Base-by-base conservation (phyloP, 2,888 invertebrate species). In the Caprella mutica region DNA sequence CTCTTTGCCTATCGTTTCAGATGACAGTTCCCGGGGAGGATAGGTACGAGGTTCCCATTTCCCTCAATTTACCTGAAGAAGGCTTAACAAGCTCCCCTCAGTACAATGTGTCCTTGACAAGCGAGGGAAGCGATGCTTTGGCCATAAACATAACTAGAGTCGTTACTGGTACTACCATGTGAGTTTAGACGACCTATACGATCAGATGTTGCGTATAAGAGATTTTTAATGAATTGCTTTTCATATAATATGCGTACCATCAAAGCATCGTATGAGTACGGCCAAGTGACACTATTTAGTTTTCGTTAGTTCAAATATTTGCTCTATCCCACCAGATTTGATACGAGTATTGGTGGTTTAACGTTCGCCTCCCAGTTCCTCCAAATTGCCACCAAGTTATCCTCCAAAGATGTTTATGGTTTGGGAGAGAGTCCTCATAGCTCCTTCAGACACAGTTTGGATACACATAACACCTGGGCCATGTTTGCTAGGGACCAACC, bases 331-430 rank as follows among this genome's bases (percentile, higher is more conserved):
- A 1, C n/a, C 54, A 67, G 67, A 3, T 67, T 67, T 53, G 65
- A 67, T 56, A 66, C 67, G 1, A 42, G 60, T 19, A 17, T 64
- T 40, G 59, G 62, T 2, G 67, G 67, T 3, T 50, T 76, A 17
- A 69, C 71, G 1, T 72, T 73, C 65, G 70, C 74, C 1, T 70
- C 76, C 58, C 74, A 75, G 67, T 75, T 71, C 62, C 66, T 76
- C 2, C 74, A 74, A 66, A 68, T 76, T 8, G 67, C 72, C 1
- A 72, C 72, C 26, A 65, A 65, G 33, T 67, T 75, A 6, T 72
- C 74, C 1, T 69, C 71, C 2, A 54, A 57, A 9, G 70, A 74
- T 62, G 66, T 71, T 5, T 76, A 74, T 65, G 76, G 76, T 0
- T 69, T 76, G 55, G 75, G 75, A 3, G 76, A 76, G 65, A 70